phyloP scores from a whole-genome alignment of 2,888 invertebrate species.

The Drosophila hamatofila region DNA sequence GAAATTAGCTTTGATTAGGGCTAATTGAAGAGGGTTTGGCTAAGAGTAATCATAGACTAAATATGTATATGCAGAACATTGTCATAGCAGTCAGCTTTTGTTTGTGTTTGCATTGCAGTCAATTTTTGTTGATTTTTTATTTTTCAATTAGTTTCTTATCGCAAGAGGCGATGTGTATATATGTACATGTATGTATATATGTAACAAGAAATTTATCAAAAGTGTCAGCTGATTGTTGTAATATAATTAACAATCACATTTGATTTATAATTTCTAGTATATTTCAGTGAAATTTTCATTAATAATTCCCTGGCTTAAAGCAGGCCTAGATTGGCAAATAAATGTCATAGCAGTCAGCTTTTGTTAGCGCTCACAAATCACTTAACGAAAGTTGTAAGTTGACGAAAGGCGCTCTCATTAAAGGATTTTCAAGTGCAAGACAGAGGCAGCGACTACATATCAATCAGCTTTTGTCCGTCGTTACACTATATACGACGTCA shows the following conservation, averaged over 20 bases:
- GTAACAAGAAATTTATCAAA: background rate
- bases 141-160: background rate
- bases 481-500: background rate
- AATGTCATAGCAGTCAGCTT: background rate
- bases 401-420: background rate
- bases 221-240: background rate
- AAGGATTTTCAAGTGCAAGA: background rate
- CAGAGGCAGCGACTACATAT: background rate
- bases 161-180: background rate
- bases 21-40: background rate
- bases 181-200: background rate
- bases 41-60: too few relatives aligned
- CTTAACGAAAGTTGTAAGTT: background rate
- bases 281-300: background rate
- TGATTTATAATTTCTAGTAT: too few relatives aligned
- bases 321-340: background rate
- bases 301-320: background rate
- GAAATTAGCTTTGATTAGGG: background rate
- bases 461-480: slow-evolving; percentile 43
- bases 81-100: slow-evolving; percentile 50
- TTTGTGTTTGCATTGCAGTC: background rate
- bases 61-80: background rate
- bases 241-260: background rate
- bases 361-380: background rate
- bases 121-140: too few relatives aligned